A percentile compares a stretch with the other conserved stretches of the same genome.
These are phyloP conservation scores for Cotesia congregata DNA, from an alignment of 2,888 invertebrate genomes.

Conservation along the genomic window DNA sequence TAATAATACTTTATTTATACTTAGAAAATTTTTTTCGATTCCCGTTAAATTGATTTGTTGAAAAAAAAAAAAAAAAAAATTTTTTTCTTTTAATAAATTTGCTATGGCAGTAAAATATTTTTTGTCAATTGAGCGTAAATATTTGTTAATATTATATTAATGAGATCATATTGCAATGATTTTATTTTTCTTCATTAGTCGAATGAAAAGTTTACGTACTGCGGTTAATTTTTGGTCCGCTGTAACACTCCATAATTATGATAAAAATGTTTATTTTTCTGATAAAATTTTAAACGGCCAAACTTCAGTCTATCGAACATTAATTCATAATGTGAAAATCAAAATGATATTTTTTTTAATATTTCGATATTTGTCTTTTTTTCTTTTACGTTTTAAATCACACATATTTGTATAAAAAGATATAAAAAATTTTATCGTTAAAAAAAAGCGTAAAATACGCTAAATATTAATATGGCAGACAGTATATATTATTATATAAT, in stretches of 20 bases:
- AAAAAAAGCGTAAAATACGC: neutral
- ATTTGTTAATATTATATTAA: neutral
- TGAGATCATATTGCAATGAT: neutral
- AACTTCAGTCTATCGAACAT: neutral
- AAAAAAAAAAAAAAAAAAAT: neutral
- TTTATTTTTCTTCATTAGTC: neutral
- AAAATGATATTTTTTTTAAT: conserved; percentile 14
- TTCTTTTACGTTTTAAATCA: conserved; percentile 11
- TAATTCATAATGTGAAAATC: neutral
- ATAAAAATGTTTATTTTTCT: neutral
- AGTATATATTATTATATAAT: neutral
- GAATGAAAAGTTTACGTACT: neutral
- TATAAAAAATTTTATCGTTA: neutral
- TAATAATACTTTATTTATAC: neutral
- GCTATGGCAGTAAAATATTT: neutral
- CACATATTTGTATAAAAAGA: neutral
- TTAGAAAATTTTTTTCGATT: neutral
- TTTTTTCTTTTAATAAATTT: neutral
- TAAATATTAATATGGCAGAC: conserved; percentile 17
- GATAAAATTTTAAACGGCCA: neutral
- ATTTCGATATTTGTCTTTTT: conserved; percentile 2
- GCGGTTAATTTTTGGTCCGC: neutral
- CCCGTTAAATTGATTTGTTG: neutral
- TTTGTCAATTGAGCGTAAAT: neutral
- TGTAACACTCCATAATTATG: neutral